Conservation (phyloP, 2,797 vertebrate species). For the Pipistrellus nathusii region DNA sequence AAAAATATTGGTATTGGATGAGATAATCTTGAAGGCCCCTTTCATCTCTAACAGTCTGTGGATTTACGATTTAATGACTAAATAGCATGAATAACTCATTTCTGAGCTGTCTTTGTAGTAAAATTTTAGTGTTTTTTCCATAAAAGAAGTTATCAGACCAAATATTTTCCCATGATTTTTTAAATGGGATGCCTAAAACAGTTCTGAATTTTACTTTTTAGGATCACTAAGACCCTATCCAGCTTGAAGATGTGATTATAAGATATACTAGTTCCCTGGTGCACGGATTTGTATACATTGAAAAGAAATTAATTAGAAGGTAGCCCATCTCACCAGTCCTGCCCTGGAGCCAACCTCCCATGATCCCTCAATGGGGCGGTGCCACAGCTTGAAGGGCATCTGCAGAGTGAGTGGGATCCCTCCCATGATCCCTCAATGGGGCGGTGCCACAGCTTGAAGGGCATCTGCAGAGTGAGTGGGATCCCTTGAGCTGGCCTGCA, state of each 20-base stretch:
- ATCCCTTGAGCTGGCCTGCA: no score
- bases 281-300: no score
- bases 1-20: slow-evolving; percentile 23
- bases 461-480: no score
- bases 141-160: slow-evolving; percentile 37
- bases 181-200: background rate
- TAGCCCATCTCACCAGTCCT: no score
- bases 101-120: slow-evolving; percentile 52
- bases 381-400: no score
- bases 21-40: background rate
- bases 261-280: background rate
- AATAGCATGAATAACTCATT: slow-evolving; percentile 32
- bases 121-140: slow-evolving; percentile 48
- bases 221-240: background rate
- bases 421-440: no score
- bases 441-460: no score
- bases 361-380: no score
- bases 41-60: slow-evolving; percentile 7
- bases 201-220: slow-evolving; percentile 3
- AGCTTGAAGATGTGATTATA: slow-evolving; percentile 8
- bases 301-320: no score
- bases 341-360: no score
- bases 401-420: no score
- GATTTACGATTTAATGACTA: slow-evolving; percentile 52
- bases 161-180: slow-evolving; percentile 25